Evolutionary conservation across 30 jellyfish, hydroid and myxozoan species (phyloP).

Genomic region (Hydractinia symbiolongicarpus): DNA sequence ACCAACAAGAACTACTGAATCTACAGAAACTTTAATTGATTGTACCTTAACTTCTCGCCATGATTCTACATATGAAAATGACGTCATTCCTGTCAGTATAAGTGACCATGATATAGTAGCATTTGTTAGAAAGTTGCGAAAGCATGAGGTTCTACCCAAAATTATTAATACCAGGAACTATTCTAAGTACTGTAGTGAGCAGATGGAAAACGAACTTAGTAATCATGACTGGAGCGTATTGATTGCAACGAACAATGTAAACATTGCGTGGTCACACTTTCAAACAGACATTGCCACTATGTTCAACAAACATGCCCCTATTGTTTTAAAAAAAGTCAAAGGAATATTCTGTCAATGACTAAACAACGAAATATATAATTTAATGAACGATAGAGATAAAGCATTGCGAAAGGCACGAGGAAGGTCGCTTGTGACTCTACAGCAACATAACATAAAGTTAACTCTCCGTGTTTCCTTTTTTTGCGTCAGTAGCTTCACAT

Average conservation of each 20-base stretch:
- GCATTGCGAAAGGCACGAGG: conserved; percentile 9
- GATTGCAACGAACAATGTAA: too few relatives aligned
- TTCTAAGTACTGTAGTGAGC: conserved; percentile 10
- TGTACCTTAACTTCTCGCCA: too few relatives aligned
- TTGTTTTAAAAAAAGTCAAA: background rate
- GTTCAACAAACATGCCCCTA: background rate
- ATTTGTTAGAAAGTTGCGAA: too few relatives aligned
- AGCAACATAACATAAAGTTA: background rate
- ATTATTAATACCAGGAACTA: background rate
- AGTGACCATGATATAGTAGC: too few relatives aligned
- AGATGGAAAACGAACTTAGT: background rate
- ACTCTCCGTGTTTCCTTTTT: conserved; percentile 5
- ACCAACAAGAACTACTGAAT: too few relatives aligned
- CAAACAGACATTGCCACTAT: too few relatives aligned
- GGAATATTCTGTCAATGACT: background rate
- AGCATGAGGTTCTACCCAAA: too few relatives aligned
- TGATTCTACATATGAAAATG: too few relatives aligned
- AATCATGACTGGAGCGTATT: too few relatives aligned
- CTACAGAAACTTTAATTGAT: too few relatives aligned
- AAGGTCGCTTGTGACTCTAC: background rate
- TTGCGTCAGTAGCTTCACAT: conserved; percentile 7
- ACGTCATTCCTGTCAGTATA: too few relatives aligned
- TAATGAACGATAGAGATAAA: conserved; percentile 1
- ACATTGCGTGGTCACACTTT: too few relatives aligned
- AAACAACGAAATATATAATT: conserved; percentile 1